phyloP scores from a whole-genome alignment of 2,797 vertebrate species.

The Strix occidentalis region DNA sequence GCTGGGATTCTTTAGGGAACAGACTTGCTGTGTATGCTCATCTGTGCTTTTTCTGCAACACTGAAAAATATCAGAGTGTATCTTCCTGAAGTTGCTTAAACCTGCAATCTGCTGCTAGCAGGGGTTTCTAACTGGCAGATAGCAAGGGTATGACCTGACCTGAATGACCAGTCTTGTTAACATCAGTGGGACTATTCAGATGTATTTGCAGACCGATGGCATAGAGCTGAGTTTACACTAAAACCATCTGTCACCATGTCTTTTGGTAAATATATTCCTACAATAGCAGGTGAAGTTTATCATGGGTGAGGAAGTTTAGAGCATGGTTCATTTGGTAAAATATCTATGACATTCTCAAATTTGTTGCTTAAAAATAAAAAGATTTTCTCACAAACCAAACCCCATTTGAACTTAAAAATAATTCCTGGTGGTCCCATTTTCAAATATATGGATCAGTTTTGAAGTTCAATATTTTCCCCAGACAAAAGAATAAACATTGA shows the following conservation, averaged over 20 bases:
- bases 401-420: background rate
- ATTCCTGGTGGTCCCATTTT: background rate
- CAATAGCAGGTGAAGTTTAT: background rate
- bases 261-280: background rate
- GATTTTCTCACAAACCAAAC: background rate
- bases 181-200: background rate
- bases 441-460: background rate
- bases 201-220: background rate
- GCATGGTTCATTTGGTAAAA: background rate
- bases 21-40: background rate
- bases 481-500: conserved; percentile 41
- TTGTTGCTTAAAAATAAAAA: background rate
- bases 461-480: conserved; percentile 27
- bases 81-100: background rate
- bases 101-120: background rate
- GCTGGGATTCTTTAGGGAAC: background rate
- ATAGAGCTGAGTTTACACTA: background rate
- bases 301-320: background rate
- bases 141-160: background rate
- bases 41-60: background rate
- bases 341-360: background rate
- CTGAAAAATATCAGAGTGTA: background rate
- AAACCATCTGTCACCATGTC: background rate
- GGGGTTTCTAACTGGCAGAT: background rate
- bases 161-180: background rate